A percentile compares a stretch with the other conserved stretches of the same genome.
Conservation (phyloP, 1,140 invertebrate genomes). For the Heliconius congener region DNA sequence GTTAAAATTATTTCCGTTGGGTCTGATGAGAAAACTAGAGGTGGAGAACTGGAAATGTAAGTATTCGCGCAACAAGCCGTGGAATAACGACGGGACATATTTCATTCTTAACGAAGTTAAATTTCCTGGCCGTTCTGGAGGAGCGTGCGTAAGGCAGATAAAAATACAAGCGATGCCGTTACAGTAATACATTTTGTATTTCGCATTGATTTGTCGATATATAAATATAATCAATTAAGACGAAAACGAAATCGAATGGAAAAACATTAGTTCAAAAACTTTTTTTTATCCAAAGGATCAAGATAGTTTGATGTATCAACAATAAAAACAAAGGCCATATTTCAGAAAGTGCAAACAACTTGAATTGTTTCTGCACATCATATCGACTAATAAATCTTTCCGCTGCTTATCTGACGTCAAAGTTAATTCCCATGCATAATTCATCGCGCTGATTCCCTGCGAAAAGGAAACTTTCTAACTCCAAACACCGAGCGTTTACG, state of each 20-base stretch:
- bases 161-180: conserved; percentile 43
- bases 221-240: not conserved
- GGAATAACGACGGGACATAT: conserved; percentile 77
- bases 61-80: conserved; percentile 78
- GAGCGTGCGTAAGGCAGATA: conserved; percentile 76
- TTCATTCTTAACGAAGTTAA: conserved; percentile 80
- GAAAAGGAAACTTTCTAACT: conserved; percentile 66
- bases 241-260: not conserved
- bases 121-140: conserved; percentile 73
- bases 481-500: conserved; percentile 49
- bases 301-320: conserved; percentile 61
- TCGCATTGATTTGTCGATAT: not conserved
- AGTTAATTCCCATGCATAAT: conserved; percentile 80
- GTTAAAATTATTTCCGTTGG: conserved; percentile 80
- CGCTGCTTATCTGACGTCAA: conserved; percentile 76
- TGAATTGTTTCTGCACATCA: conserved; percentile 79
- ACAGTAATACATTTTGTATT: not conserved
- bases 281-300: conserved; percentile 1
- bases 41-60: conserved; percentile 76
- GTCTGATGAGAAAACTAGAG: conserved; percentile 80
- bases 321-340: conserved; percentile 76
- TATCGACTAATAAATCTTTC: conserved; percentile 78
- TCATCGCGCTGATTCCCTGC: conserved; percentile 69
- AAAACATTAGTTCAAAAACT: conserved; percentile 9
- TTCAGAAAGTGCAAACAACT: conserved; percentile 74